Evolutionary conservation across 2,113 vertebrate species (phyloP), one percentile per base, ranked within the genome.

Genomic region (Tenebrosternarchus preto): DNA sequence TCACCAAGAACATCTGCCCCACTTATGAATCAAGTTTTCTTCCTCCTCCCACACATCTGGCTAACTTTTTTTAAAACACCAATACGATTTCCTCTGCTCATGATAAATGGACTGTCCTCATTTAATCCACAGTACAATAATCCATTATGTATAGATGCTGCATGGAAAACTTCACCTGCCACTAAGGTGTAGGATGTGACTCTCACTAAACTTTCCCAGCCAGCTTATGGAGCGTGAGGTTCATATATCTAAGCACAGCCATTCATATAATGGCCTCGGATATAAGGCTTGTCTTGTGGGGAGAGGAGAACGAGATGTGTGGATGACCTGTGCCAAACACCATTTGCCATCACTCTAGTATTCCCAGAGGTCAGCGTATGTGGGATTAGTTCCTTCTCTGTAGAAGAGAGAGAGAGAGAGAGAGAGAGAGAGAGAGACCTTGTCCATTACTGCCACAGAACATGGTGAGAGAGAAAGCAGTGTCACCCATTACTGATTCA

Each of bases 11-110:
- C 73, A 9, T 71, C 16, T 27, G 16, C 68, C 29, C 17, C n/a
- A 16, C 33, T 12, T 76, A 81, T 83, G 83, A 88, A 87, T 88
- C 89, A 83, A 53, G 71, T n/a, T 12, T 31, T 27, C 55, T 78
- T 66, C 17, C 74, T 67, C 57, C 63, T 15, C 57, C 36, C 27
- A 6, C 60, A 20, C 27, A 69, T 57, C 36, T 56, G 16, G 16
- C 19, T 36, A 27, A 55, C 5, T 59, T 59, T 31, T 27, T 29
- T 63, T 29, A 63, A 27, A 36, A 25, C 24, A 5, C 56, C 56
- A 39, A 8, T 60, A 39, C 50, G 43, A 33, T 77, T 15, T 22
- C 63, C 63, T 68, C 27, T 24, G 6, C 46, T 22, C 24, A 16
- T 4, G 9, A 77, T 33, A 25, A 56, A 56, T 66, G 29, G 4